A percentile compares a stretch with the other conserved stretches of the same genome.
These are phyloP conservation scores for Nipponacmea schrenckii DNA, from an alignment of 2,888 invertebrate species.

Conservation along the genomic window DNA sequence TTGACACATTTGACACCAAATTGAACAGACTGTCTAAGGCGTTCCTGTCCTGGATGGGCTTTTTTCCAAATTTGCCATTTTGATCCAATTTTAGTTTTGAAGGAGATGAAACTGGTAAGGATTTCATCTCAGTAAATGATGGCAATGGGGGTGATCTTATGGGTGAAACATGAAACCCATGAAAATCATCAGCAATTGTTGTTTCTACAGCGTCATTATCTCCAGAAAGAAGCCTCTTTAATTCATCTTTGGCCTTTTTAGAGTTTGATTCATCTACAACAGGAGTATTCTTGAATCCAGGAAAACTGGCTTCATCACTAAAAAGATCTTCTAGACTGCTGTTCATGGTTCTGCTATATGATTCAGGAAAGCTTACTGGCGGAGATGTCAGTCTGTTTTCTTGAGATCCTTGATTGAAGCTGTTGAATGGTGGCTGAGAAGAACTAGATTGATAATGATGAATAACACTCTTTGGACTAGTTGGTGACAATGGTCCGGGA, in stretches of 20 bases:
- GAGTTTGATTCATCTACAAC: neutral
- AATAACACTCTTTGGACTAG: no score
- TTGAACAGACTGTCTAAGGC: neutral
- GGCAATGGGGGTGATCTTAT: neutral
- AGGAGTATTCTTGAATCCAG: neutral
- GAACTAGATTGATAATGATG: neutral
- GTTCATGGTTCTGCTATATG: constrained; percentile 3
- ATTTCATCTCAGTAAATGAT: neutral
- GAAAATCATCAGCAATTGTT: neutral
- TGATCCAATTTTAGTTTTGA: neutral
- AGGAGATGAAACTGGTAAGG: neutral
- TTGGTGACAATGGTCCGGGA: no score
- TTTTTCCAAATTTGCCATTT: neutral
- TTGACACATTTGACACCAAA: neutral
- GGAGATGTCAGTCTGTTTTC: neutral
- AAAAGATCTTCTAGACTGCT: constrained; percentile 44
- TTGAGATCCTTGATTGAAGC: neutral
- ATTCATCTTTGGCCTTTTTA: constrained; percentile 7
- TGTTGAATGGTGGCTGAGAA: neutral
- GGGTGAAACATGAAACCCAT: no score
- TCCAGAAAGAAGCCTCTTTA: neutral
- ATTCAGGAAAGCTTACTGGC: neutral
- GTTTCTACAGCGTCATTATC: neutral
- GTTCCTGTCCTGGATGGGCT: neutral
- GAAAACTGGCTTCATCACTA: constrained; percentile 15